These are phyloP conservation scores for Prostheceraeus crozeri DNA, from an alignment of 2,888 invertebrate species.

Conservation along the genomic window DNA sequence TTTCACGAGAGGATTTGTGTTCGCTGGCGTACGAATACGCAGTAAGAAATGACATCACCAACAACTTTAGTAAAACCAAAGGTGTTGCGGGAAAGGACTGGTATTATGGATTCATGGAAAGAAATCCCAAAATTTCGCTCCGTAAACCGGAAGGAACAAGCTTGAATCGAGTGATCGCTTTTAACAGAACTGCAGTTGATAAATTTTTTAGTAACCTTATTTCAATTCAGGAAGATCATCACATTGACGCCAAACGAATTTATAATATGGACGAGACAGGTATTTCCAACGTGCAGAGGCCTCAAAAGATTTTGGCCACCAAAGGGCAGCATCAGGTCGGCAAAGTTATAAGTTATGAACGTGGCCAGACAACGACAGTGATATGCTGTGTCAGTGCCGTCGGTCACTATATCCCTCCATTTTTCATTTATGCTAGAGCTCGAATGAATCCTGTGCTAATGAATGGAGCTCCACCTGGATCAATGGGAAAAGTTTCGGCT, in stretches of 20 bases:
- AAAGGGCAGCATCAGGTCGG: slow-evolving; percentile 12
- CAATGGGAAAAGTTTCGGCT: slow-evolving; percentile 5
- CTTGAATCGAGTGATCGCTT: slow-evolving; percentile 1
- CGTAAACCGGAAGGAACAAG: slow-evolving; percentile 18
- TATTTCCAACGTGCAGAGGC: slow-evolving; percentile 12
- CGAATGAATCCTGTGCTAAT: slow-evolving; percentile 9
- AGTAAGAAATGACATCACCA: slow-evolving; percentile 5
- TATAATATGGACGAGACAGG: slow-evolving; percentile 19
- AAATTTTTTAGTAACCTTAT: slow-evolving; percentile 7
- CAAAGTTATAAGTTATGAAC: not conserved
- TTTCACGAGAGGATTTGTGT: not conserved
- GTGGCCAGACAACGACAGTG: slow-evolving; percentile 14
- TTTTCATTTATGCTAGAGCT: not conserved
- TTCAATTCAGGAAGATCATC: not conserved
- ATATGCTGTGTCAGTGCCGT: slow-evolving; percentile 16
- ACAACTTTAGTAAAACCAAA: slow-evolving; percentile 4
- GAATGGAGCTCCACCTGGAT: slow-evolving; percentile 3
- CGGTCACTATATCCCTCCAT: slow-evolving; percentile 2
- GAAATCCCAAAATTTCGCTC: slow-evolving; percentile 2
- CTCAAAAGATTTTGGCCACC: slow-evolving; percentile 11
- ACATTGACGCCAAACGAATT: slow-evolving; percentile 21
- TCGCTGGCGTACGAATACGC: slow-evolving; percentile 5
- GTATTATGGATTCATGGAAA: slow-evolving; percentile 5
- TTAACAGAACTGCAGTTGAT: slow-evolving; percentile 6
- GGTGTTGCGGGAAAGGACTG: slow-evolving; percentile 12